These are phyloP conservation scores for Pavo muticus DNA, from an alignment of 2,113 vertebrate species.

Conservation along the genomic window DNA sequence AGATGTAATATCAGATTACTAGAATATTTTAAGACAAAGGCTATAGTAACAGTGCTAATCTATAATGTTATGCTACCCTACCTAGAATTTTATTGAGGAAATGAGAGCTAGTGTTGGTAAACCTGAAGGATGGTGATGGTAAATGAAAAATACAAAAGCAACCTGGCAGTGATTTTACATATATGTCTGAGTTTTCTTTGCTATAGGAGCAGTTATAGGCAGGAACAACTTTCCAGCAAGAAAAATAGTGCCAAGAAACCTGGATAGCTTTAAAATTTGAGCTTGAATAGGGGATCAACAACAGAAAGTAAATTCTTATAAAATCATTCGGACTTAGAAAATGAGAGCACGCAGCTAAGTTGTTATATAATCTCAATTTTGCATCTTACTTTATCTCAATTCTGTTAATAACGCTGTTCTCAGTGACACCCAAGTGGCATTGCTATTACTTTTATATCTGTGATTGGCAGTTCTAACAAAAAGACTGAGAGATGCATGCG, in stretches of 20 bases:
- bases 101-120: not conserved
- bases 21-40: not conserved
- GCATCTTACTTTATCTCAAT: conserved; percentile 2
- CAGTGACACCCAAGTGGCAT: not conserved
- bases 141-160: not conserved
- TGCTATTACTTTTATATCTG: not conserved
- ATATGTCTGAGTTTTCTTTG: not conserved
- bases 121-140: not conserved
- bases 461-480: conserved; percentile 13
- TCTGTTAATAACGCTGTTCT: not conserved
- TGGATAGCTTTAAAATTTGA: not conserved
- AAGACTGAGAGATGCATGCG: not conserved
- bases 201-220: not conserved
- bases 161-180: not conserved
- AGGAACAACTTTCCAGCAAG: not conserved
- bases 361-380: not conserved
- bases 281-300: not conserved
- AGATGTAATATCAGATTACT: not conserved
- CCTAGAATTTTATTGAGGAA: not conserved
- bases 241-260: not conserved
- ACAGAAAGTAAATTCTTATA: not conserved
- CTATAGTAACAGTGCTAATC: not conserved
- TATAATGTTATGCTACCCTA: not conserved
- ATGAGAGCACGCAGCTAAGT: not conserved
- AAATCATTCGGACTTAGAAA: not conserved